Evolutionary conservation across 1,140 invertebrate species (phyloP), one percentile per base, ranked within the genome.

Genomic region (Lepeophtheirus salmonis): DNA sequence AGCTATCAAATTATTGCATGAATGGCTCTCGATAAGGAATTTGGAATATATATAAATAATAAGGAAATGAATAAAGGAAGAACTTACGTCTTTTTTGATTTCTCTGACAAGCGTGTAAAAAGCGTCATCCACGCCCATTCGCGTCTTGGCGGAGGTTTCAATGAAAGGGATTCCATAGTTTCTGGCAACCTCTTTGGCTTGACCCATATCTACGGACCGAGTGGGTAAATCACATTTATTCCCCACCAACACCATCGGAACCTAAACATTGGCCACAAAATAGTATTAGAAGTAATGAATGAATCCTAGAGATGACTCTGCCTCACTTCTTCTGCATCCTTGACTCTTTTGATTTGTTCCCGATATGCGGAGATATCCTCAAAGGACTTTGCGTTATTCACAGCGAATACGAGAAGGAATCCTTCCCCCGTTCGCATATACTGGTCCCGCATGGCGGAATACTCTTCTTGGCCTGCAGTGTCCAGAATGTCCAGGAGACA

Each of bases 351-450:
- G 65, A 94, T 96, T 78, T 98, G 95, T 78, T 97, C 92, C 64
- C 92, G 80, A 71, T 97, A 98, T 66, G 89, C 91, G 65, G 86
- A 86, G 66, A 86, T 86, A 68, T 88, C 94, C 75, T 98, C 94
- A 75, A 97, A 98, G 70, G 94, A 97, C 77, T 98, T 98, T 52
- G 84, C 84, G 74, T 94, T 96, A 74, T 97, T 97, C 53, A 98
- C 89, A 66, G 95, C 94, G 78, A 97, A 98, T 54, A 90, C 89
- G 62, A 94, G 76, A 49, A 98, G 77, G 75, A 98, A 97, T 14
- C 94, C 94, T 77, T 97, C 92, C n/a, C 94, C 94, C 24, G 90
- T 95, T 66, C 91, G 78, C 90, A 96, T 95, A 71, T 96, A 97
- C 76, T 96, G 90, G 74, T 97, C 90, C 67, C 90, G 76, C 89